Conservation (phyloP, 1,140 invertebrate species). For the Rhysida immarginata region DNA sequence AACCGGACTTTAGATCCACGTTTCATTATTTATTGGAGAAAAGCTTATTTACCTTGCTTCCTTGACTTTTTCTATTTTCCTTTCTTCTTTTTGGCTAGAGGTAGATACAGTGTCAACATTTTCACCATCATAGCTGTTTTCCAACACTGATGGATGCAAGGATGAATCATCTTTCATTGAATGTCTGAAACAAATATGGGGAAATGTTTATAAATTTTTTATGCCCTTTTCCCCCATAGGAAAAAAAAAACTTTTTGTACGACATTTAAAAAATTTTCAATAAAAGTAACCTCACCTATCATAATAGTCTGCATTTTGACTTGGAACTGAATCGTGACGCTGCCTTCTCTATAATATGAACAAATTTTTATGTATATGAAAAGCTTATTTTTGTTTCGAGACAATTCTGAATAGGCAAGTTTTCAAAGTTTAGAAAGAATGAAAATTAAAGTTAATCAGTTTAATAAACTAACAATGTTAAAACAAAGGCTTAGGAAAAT, state of each 20-base stretch:
- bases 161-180: slow-evolving; percentile 10
- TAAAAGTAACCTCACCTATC: neutral
- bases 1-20: too few species aligned
- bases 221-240: too few species aligned
- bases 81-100: slow-evolving; percentile 41
- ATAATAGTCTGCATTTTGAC: neutral
- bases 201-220: too few species aligned
- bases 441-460: too few species aligned
- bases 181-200: neutral
- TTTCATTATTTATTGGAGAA: neutral
- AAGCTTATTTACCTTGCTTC: neutral
- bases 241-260: too few species aligned
- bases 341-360: slow-evolving; percentile 12
- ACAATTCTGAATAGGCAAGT: too few species aligned
- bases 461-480: too few species aligned
- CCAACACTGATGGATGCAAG: slow-evolving; percentile 32
- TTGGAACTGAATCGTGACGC: slow-evolving; percentile 10
- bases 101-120: slow-evolving; percentile 54
- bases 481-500: too few species aligned
- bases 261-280: too few species aligned
- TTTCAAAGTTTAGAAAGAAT: too few species aligned
- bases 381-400: too few species aligned
- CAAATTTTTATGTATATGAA: too few species aligned
- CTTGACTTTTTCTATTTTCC: slow-evolving; percentile 43
- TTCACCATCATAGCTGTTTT: slow-evolving; percentile 65